These are phyloP conservation scores for Oryzias woworae DNA, from an alignment of 2,113 vertebrate species.

Conservation along the genomic window DNA sequence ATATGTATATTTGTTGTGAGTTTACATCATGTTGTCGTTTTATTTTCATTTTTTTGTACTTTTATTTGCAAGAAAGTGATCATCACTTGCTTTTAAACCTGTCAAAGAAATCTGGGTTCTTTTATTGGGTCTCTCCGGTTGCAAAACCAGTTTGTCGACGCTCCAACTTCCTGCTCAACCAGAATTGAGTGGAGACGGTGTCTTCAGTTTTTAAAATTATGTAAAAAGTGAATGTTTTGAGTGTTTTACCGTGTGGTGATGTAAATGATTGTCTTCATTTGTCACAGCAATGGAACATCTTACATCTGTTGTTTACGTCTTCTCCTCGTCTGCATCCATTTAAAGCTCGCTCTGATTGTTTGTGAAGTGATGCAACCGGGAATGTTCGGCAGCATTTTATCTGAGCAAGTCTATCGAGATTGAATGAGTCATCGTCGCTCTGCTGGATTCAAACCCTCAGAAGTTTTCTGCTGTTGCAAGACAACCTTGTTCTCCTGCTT, in stretches of 20 bases:
- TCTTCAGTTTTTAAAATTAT: conserved; percentile 33
- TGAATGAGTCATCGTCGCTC: conserved; percentile 31
- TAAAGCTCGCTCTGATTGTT: conserved; percentile 22
- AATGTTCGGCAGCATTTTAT: conserved; percentile 27
- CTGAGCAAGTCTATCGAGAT: conserved; percentile 16
- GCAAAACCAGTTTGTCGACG: conserved; percentile 38
- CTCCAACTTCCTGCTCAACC: conserved; percentile 40
- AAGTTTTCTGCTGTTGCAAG: conserved; percentile 14
- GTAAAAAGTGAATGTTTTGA: conserved; percentile 55
- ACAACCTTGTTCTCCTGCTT: conserved; percentile 21
- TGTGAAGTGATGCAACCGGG: neutral
- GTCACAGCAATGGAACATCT: conserved; percentile 41
- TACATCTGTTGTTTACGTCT: conserved; percentile 39
- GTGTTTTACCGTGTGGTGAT: conserved; percentile 44
- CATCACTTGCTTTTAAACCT: conserved; percentile 12
- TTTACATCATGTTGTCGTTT: conserved; percentile 30
- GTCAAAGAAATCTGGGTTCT: conserved; percentile 18
- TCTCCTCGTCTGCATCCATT: conserved; percentile 11
- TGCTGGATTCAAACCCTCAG: conserved; percentile 7
- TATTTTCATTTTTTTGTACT: conserved; percentile 16
- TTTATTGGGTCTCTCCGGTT: conserved; percentile 35
- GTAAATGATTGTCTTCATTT: conserved; percentile 35
- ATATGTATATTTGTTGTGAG: conserved; percentile 11
- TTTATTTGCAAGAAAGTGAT: conserved; percentile 2
- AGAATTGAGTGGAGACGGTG: neutral